These are phyloP conservation scores for Acanthochromis polyacanthus DNA, from an alignment of 2,113 vertebrate genomes.

Conservation along the genomic window DNA sequence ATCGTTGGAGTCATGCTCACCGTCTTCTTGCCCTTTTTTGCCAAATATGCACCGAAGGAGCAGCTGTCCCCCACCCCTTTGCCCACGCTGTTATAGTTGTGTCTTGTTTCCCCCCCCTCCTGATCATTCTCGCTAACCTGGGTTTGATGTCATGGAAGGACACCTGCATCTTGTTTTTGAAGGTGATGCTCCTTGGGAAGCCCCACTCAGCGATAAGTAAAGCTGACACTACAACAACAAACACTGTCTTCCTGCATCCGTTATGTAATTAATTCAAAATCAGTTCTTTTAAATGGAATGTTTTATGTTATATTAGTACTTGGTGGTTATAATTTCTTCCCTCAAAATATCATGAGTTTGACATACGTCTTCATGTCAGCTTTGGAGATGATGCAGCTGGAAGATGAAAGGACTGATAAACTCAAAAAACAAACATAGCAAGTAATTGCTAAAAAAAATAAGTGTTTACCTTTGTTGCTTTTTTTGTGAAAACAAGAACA, in stretches of 20 bases:
- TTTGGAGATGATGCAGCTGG: conserved; percentile 36
- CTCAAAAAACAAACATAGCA: conserved; percentile 28
- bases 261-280: conserved; percentile 45
- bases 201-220: conserved; percentile 45
- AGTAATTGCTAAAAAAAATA: conserved; percentile 2
- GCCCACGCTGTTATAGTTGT: conserved; percentile 92
- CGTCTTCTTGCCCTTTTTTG: conserved; percentile 95
- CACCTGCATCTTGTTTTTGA: conserved; percentile 68
- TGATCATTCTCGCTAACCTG: conserved; percentile 27
- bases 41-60: conserved; percentile 96
- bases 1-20: conserved; percentile 96
- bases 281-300: conserved; percentile 25
- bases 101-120: neutral
- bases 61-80: conserved; percentile 92
- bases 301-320: conserved; percentile 39
- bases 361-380: conserved; percentile 16
- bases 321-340: conserved; percentile 18
- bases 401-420: conserved; percentile 5
- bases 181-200: conserved; percentile 70
- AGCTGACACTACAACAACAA: conserved; percentile 75
- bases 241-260: conserved; percentile 84
- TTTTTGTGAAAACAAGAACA: conserved; percentile 23
- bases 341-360: neutral
- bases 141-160: conserved; percentile 66
- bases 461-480: conserved; percentile 3